These are phyloP conservation scores for Acleris holmiana DNA, from an alignment of 2,888 invertebrate genomes.

Conservation along the genomic window DNA sequence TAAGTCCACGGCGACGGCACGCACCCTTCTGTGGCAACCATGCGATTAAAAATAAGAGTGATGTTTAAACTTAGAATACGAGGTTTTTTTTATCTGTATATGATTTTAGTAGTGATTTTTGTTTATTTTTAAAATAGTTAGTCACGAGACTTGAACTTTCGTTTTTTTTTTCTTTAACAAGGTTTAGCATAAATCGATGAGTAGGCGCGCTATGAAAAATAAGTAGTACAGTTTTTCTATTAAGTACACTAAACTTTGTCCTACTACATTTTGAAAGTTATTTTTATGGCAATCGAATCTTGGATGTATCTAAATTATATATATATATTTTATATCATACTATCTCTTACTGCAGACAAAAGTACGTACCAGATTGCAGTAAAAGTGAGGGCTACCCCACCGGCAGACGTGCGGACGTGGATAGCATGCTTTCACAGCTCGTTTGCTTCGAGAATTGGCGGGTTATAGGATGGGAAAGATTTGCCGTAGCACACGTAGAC, in stretches of 20 bases:
- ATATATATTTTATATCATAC: background rate
- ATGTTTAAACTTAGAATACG: slow-evolving; percentile 18
- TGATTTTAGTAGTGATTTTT: too few relatives aligned
- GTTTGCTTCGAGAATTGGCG: slow-evolving; percentile 62
- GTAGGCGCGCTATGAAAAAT: too few relatives aligned
- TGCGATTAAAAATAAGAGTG: slow-evolving; percentile 24
- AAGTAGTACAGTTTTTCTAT: too few relatives aligned
- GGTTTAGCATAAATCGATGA: too few relatives aligned
- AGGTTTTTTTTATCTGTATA: background rate
- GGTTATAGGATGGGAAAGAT: slow-evolving; percentile 57
- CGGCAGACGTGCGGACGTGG: slow-evolving; percentile 53
- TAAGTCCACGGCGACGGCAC: slow-evolving; percentile 63
- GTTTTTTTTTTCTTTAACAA: too few relatives aligned
- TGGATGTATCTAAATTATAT: too few relatives aligned
- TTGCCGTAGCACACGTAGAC: slow-evolving; percentile 66
- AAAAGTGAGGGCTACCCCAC: background rate
- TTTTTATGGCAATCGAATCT: background rate
- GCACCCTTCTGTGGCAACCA: slow-evolving; percentile 53
- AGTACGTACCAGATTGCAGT: slow-evolving; percentile 10
- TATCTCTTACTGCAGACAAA: slow-evolving; percentile 8
- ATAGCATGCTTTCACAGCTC: slow-evolving; percentile 60
- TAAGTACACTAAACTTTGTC: too few relatives aligned
- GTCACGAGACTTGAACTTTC: too few relatives aligned
- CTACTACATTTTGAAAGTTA: too few relatives aligned
- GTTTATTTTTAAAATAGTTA: too few relatives aligned